A percentile compares a stretch with the other conserved stretches of the same genome.
These are phyloP conservation scores for Oncorhynchus gorbuscha DNA, from an alignment of 2,113 vertebrate genomes.

Conservation along the genomic window DNA sequence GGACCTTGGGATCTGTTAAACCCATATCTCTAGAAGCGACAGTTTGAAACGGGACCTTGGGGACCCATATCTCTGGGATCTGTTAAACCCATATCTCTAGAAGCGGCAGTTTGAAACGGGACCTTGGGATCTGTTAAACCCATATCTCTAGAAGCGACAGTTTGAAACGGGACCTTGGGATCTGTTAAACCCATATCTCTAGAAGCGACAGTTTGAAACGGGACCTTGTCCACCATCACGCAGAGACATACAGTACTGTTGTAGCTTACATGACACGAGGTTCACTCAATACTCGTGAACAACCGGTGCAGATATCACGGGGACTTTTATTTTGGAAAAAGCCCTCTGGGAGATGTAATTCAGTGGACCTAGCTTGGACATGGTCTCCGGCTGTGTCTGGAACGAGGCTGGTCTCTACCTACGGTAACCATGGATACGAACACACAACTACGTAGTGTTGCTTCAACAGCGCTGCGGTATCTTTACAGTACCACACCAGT, in stretches of 20 bases:
- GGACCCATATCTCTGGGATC: too few relatives aligned
- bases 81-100: too few relatives aligned
- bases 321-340: slow-evolving; percentile 23
- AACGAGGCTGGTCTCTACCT: too few relatives aligned
- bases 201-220: not conserved
- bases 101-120: too few relatives aligned
- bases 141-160: too few relatives aligned
- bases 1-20: too few relatives aligned
- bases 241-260: not conserved
- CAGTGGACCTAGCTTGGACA: not conserved
- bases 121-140: too few relatives aligned
- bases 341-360: not conserved
- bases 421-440: slow-evolving; percentile 10
- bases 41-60: too few relatives aligned
- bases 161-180: too few relatives aligned
- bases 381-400: not conserved
- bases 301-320: not conserved
- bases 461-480: too few relatives aligned
- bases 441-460: slow-evolving; percentile 1
- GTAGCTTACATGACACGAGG: not conserved
- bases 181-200: not conserved
- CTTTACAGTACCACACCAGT: too few relatives aligned
- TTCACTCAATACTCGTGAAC: not conserved
- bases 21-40: too few relatives aligned
- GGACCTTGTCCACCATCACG: not conserved